Evolutionary conservation across 2,113 vertebrate species (phyloP), one percentile per base, ranked within the genome.

Genomic region (Hippocampus barbouri): DNA sequence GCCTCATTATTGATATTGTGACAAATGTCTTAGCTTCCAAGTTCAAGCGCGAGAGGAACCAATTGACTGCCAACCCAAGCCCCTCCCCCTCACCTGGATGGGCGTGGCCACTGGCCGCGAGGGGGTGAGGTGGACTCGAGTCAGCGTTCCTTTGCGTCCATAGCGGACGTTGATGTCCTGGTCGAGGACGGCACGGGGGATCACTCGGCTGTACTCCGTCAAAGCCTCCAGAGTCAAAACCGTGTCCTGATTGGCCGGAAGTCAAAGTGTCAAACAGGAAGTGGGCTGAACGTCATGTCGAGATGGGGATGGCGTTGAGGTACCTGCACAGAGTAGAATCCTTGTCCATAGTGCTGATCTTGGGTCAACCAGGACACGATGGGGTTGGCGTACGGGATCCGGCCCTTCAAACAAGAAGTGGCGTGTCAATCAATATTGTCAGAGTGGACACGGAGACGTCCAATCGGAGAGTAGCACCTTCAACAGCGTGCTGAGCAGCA

Each of bases 281-380:
- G 66, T 18, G 25, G 11, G 30, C 14, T 1, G 2, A 23, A 23
- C 0, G 11, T 57, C 10, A 16, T 16, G 11, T 38, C 5, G 8
- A 3, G 63, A 11, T 40, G 20, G 18, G 61, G 9, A 5, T 16
- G 15, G 8, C 18, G 9, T 30, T 15, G 27, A 30, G 5, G 14
- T 71, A 98, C 97, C 95, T 96, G 95, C 10, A 93, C 89, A 0
- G 95, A 96, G 78, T 91, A 91, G 89, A 96, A 94, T 20, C 94
- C 95, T 10, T 94, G 93, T 61, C 95, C 96, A 0, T 95, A 90
- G 70, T 94, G 90, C 82, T 98, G 95, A 21, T 97, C 92, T 79
- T 97, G 95, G 2, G 94, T 94, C 61, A 98, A 83, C 97, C 97
- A 98, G 18, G 68, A 86, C 73, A 98, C 66, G 69, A 98, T 89